Evolutionary conservation across 2,113 vertebrate genomes (phyloP).

Genomic region (Azemiops feae): DNA sequence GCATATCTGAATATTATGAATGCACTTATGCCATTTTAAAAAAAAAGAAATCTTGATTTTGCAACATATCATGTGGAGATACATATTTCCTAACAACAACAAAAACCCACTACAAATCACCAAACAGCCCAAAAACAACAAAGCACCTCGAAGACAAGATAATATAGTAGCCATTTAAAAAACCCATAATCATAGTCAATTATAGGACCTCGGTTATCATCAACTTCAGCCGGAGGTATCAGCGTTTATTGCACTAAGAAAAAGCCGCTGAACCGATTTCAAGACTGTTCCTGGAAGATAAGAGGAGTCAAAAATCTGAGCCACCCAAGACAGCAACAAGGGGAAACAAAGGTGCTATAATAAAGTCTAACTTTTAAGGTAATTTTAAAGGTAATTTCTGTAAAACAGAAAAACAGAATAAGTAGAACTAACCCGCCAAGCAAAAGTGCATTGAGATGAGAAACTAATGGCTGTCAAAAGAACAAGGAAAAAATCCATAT

Average conservation of each 20-base stretch:
- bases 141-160: neutral
- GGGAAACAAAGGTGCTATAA: neutral
- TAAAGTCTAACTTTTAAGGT: neutral
- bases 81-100: neutral
- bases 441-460: neutral
- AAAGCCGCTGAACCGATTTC: too few relatives aligned
- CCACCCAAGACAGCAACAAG: neutral
- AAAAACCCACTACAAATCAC: neutral
- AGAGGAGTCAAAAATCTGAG: neutral
- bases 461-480: neutral
- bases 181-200: neutral
- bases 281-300: too few relatives aligned
- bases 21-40: neutral
- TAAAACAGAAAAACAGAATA: neutral
- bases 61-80: neutral
- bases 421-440: neutral
- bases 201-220: neutral
- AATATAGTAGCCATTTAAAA: neutral
- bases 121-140: neutral
- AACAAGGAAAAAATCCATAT: neutral
- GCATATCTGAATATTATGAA: neutral
- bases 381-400: neutral
- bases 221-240: neutral
- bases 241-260: neutral
- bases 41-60: neutral